Percentiles rank a stretch among this genome's conserved stretches.
These are phyloP conservation scores for Clinocottus analis DNA, from an alignment of 2,113 vertebrate genomes.

Conservation along the genomic window DNA sequence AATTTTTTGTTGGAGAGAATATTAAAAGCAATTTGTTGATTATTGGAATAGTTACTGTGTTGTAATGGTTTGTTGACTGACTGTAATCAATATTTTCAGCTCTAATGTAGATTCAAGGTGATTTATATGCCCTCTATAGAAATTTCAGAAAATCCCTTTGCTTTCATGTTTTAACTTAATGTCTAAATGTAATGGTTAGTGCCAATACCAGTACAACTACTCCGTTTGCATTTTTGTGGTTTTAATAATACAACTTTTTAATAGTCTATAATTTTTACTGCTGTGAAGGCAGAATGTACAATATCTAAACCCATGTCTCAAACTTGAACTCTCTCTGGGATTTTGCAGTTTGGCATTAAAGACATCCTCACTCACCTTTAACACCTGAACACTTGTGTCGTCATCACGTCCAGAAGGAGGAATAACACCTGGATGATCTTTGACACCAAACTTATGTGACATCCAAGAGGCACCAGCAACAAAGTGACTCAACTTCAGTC, in stretches of 20 bases:
- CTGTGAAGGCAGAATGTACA: neutral
- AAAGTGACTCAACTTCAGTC: slow-evolving; percentile 40
- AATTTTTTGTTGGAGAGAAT: neutral
- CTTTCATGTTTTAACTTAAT: neutral
- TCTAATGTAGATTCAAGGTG: neutral
- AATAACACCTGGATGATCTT: slow-evolving; percentile 10
- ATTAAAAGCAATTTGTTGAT: too few species aligned
- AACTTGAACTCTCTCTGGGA: neutral
- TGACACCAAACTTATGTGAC: slow-evolving; percentile 3
- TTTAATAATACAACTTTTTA: neutral
- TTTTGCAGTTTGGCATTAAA: neutral
- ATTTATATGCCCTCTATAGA: neutral
- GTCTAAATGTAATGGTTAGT: too few species aligned
- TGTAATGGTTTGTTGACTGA: too few species aligned
- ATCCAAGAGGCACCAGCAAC: slow-evolving; percentile 31
- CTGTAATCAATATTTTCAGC: neutral
- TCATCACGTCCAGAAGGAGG: neutral
- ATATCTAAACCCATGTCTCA: neutral
- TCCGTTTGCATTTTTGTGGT: neutral
- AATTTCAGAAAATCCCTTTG: neutral
- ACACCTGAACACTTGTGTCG: neutral
- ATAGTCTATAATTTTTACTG: neutral
- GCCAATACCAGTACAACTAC: too few species aligned
- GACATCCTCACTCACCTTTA: neutral
- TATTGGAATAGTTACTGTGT: too few species aligned